Base-by-base conservation (phyloP, 2,797 vertebrate genomes). In the Oreochromis grahami region DNA sequence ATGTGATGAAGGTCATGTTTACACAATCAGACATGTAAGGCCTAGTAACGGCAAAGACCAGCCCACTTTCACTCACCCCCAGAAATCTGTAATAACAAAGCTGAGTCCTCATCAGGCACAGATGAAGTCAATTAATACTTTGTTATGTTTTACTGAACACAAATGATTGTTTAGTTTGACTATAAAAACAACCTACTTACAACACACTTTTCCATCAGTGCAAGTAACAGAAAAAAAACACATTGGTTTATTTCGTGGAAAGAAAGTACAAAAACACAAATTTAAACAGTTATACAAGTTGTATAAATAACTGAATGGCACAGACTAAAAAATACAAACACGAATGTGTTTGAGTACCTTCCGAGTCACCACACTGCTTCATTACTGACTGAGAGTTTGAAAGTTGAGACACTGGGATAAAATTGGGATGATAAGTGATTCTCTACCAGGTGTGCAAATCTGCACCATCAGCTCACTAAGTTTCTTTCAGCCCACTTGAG, bases 401-500 rank as follows among this genome's bases (percentile, higher is more conserved):
- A 34, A 56, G 24, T 12, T 68, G 15, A 50, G 55, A 55, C 50
- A 77, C 2, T 24, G n/a, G 51, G 51, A 65, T 60, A 19, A 15
- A 24, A 52, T 10, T 52, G 51, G n/a, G 26, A 74, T 50, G 13
- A 19, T 63, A 17, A 34, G 19, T 38, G 70, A 90, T 90, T 82
- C 52, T 55, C 26, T 65, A 77, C 85, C 89, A 95, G 83, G 92
- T 92, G 84, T 91, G 77, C 55, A 91, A 87, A 91, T 93, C 48
- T 77, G 88, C 68, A 84, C 85, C 45, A 83, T 83, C 80, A 87
- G 78, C 79, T 77, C 76, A 6, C 55, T 68, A 21, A 65, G 29
- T 79, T 78, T 89, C 43, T 84, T 50, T 89, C 86, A 80, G 81
- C 76, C 72, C 50, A 58, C 48, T 84, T 79, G 58, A 76, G 68